Base-by-base conservation (phyloP, 2,797 vertebrate species). In the Halcyon smyrnensis region DNA sequence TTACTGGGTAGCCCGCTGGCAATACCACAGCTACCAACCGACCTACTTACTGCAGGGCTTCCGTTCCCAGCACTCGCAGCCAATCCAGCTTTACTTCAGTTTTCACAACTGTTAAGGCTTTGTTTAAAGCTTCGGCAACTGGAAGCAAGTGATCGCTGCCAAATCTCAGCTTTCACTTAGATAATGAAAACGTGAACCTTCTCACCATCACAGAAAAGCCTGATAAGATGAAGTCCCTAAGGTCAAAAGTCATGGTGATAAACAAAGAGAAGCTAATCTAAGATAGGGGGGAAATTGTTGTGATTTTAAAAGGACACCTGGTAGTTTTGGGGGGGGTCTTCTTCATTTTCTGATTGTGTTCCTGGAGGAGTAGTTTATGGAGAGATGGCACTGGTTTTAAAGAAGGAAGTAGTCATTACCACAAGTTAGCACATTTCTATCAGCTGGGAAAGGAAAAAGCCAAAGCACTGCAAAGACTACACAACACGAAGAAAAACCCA, bases 151-250 rank as follows among this genome's bases (percentile, higher is more conserved):
- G 60, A 80, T 89, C 2, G 0, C 78, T 83, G 81, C 2, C 9
- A 78, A 92, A 85, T 54, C 91, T 94, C 94, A 87, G 84, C 77
- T 87, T 94, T 87, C 3, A 9, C 78, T 95, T 50, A 70, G 81
- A 82, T 82, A 92, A 94, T 68, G 65, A 68, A 87, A 87, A 78
- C 30, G 71, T 8, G 54, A 82, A 91, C 46, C 77, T 76, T 96
- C 75, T 79, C 78, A 68, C 75, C 14, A 0, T 37, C 24, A 53
- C 74, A 75, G 56, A 65, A 95, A 80, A 93, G 48, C 56, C 68
- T 79, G 94, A 85, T 84, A 96, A 95, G 91, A 30, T 62, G 45
- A 89, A 85, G 57, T 57, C 45, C 41, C 8, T 20, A 56, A 87
- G 77, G 74, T 84, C 83, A 70, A 41, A 90, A 87, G 93, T 77